Evolutionary conservation across 2,888 invertebrate species (phyloP).

Genomic region (Neoaliturus tenellus): DNA sequence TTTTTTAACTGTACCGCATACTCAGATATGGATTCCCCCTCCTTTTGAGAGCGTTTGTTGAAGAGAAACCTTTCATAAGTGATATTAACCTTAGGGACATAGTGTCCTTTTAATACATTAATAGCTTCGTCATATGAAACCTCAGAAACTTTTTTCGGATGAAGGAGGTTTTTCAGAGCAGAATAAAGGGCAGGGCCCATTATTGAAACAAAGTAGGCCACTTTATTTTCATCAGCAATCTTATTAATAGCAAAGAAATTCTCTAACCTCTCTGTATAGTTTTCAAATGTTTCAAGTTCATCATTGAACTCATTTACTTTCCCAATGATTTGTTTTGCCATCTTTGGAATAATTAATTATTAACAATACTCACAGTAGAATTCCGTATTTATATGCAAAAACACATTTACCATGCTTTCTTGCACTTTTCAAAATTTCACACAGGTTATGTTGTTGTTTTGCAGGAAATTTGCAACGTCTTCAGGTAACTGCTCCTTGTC

Average conservation of each 20-base stretch:
- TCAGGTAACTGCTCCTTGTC: background rate
- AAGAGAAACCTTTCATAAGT: background rate
- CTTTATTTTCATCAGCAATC: constrained; percentile 40
- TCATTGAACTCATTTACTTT: background rate
- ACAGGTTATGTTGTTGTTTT: background rate
- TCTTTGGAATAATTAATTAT: background rate
- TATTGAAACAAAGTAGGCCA: constrained; percentile 46
- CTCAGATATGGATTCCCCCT: background rate
- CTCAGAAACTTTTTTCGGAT: background rate
- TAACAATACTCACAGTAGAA: background rate
- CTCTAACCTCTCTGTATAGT: constrained; percentile 1
- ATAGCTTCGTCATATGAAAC: background rate
- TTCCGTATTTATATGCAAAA: background rate
- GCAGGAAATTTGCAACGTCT: background rate
- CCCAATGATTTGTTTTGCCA: background rate
- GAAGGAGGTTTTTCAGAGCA: constrained; percentile 54
- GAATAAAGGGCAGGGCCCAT: constrained; percentile 53
- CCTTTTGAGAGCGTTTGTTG: background rate
- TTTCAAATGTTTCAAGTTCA: constrained; percentile 25
- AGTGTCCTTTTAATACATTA: background rate
- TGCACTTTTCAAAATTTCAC: background rate
- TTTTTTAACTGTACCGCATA: background rate
- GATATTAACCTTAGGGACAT: background rate
- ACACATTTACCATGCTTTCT: background rate
- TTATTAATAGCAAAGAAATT: constrained; percentile 45